Evolutionary conservation across 2,113 vertebrate genomes (phyloP).

Genomic region (Gobius niger): DNA sequence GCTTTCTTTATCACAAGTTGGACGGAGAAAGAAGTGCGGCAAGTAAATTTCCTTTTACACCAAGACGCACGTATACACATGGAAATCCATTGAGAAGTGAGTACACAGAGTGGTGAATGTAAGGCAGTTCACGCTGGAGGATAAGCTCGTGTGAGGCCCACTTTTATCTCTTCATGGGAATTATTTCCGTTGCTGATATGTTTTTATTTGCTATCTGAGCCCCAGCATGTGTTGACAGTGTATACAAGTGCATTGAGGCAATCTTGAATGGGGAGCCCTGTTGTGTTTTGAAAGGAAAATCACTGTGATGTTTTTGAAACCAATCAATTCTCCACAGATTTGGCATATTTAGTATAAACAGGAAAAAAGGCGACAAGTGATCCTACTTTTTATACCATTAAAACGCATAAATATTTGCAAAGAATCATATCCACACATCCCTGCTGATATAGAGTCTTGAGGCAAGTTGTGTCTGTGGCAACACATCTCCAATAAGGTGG

Average conservation of each 20-base stretch:
- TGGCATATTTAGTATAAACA: too few relatives aligned
- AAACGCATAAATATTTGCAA: too few relatives aligned
- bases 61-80: slow-evolving; percentile 10
- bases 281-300: slow-evolving; percentile 76
- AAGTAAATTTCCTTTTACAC: slow-evolving; percentile 46
- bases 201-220: slow-evolving; percentile 68
- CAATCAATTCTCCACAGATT: background rate
- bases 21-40: slow-evolving; percentile 53
- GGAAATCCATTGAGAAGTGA: slow-evolving; percentile 40
- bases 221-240: slow-evolving; percentile 65
- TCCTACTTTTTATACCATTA: too few relatives aligned
- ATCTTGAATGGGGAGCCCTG: slow-evolving; percentile 52
- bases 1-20: slow-evolving; percentile 68
- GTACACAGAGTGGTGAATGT: slow-evolving; percentile 54
- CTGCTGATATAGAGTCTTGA: too few relatives aligned
- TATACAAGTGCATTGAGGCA: slow-evolving; percentile 56
- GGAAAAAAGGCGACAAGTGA: too few relatives aligned
- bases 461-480: too few relatives aligned
- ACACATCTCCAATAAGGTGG: too few relatives aligned
- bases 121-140: slow-evolving; percentile 48
- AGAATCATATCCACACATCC: too few relatives aligned
- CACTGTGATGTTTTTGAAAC: slow-evolving; percentile 31
- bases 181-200: slow-evolving; percentile 74
- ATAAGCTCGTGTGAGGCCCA: slow-evolving; percentile 62
- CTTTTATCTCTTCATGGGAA: slow-evolving; percentile 69